Percentiles rank a stretch among this genome's conserved stretches.
phyloP scores from a whole-genome alignment of 64 coral and sea anemone species.

The Astreopora myriophthalma region DNA sequence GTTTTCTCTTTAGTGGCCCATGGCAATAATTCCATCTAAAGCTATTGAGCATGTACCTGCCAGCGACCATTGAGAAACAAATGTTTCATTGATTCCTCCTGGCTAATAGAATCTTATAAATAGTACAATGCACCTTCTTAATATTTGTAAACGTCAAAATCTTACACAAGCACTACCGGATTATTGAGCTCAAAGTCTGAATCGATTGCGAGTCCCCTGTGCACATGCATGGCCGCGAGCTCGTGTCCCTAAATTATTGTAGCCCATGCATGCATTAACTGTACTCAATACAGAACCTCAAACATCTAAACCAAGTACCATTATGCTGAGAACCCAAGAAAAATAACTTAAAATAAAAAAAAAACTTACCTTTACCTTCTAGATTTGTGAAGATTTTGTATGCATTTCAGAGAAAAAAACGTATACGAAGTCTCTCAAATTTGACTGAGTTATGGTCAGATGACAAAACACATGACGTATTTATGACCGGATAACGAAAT shows the following conservation, averaged over 20 bases:
- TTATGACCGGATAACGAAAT: conserved; percentile 23
- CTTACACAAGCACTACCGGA: background rate
- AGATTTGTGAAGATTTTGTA: background rate
- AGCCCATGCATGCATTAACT: too few species aligned
- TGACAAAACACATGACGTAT: background rate
- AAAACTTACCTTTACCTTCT: background rate
- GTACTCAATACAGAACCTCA: too few species aligned
- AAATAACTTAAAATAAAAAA: too few species aligned
- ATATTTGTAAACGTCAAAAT: too few species aligned
- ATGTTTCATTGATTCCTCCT: too few species aligned
- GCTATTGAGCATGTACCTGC: too few species aligned
- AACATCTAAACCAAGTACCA: too few species aligned
- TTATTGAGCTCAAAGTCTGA: background rate
- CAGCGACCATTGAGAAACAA: too few species aligned
- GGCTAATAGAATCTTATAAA: too few species aligned
- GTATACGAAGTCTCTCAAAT: background rate
- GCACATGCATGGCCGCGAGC: background rate
- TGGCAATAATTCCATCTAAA: too few species aligned
- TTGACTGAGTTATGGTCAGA: background rate
- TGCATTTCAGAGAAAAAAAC: background rate
- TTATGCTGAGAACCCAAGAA: background rate
- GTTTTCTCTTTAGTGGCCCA: too few species aligned
- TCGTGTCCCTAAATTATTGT: background rate
- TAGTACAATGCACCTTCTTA: too few species aligned
- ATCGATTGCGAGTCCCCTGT: background rate